phyloP scores from a whole-genome alignment of 2,113 vertebrate species.

The Nothobranchius furzeri region DNA sequence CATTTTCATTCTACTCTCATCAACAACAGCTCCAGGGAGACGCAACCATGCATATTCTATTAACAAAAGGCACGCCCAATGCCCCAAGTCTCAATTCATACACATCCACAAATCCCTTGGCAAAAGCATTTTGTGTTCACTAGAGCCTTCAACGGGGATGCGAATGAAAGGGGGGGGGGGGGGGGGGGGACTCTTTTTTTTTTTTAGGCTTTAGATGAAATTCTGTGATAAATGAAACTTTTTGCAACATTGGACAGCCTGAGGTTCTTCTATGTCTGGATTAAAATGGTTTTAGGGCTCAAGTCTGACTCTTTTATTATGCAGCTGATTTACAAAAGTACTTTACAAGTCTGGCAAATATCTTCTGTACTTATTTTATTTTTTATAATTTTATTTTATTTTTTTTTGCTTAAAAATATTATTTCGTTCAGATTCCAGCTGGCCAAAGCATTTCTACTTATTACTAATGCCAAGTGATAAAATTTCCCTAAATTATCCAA shows the following conservation, averaged over 20 bases:
- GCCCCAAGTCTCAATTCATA: slow-evolving; percentile 68
- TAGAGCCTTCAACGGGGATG: slow-evolving; percentile 66
- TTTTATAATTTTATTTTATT: no score
- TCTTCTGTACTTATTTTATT: no score
- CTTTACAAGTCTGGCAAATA: no score
- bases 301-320: no score
- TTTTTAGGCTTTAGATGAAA: slow-evolving; percentile 38
- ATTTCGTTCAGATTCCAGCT: no score
- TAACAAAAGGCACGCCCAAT: slow-evolving; percentile 76
- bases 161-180: slow-evolving; percentile 22
- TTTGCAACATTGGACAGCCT: slow-evolving; percentile 11
- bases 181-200: slow-evolving; percentile 21
- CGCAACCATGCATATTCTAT: slow-evolving; percentile 75
- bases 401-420: no score
- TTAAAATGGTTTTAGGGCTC: no score
- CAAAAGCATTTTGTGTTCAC: slow-evolving; percentile 76
- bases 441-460: no score
- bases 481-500: no score
- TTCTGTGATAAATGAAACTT: slow-evolving; percentile 22
- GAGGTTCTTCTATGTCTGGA: not conserved
- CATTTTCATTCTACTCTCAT: slow-evolving; percentile 75
- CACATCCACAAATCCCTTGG: slow-evolving; percentile 74
- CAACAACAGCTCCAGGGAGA: slow-evolving; percentile 72
- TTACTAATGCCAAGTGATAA: no score
- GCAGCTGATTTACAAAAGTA: no score